Percentiles rank a stretch among this genome's conserved stretches.
These are phyloP conservation scores for Microplitis mediator DNA, from an alignment of 1,140 invertebrate genomes.

Conservation along the genomic window DNA sequence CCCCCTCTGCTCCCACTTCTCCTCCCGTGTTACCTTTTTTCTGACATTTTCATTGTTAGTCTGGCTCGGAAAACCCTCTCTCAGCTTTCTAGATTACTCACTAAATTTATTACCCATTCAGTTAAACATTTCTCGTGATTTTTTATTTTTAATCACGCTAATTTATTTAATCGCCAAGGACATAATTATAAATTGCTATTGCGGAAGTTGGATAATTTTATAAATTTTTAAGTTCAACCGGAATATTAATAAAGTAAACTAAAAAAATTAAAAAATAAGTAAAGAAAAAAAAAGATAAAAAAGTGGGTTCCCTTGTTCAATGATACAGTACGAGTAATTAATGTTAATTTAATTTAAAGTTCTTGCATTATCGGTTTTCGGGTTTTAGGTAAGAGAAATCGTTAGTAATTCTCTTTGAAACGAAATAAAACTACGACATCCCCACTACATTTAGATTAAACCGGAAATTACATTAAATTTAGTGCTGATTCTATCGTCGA, in stretches of 20 bases:
- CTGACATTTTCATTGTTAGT: background rate
- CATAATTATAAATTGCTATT: background rate
- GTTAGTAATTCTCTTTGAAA: background rate
- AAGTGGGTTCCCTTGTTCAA: background rate
- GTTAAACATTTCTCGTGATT: too few species aligned
- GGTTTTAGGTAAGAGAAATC: slow-evolving; percentile 4
- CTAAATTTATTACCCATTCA: too few species aligned
- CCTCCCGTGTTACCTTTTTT: background rate
- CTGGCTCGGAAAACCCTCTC: background rate
- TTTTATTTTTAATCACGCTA: too few species aligned
- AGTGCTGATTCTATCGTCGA: slow-evolving; percentile 36
- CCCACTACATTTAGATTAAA: slow-evolving; percentile 28
- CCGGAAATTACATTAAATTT: slow-evolving; percentile 40
- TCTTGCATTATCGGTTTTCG: slow-evolving; percentile 30
- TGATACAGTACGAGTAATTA: slow-evolving; percentile 4
- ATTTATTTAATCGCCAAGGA: too few species aligned
- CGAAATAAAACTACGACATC: slow-evolving; percentile 3
- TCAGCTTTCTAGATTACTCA: background rate
- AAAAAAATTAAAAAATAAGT: too few species aligned
- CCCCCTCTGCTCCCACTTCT: background rate
- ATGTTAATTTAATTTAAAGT: slow-evolving; percentile 37
- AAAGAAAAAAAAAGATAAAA: background rate
- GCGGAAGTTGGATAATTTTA: background rate
- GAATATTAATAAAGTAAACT: too few species aligned
- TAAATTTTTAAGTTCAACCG: too few species aligned